These are phyloP conservation scores for Lipophrys pholis DNA, from an alignment of 2,113 vertebrate species.

Conservation along the genomic window DNA sequence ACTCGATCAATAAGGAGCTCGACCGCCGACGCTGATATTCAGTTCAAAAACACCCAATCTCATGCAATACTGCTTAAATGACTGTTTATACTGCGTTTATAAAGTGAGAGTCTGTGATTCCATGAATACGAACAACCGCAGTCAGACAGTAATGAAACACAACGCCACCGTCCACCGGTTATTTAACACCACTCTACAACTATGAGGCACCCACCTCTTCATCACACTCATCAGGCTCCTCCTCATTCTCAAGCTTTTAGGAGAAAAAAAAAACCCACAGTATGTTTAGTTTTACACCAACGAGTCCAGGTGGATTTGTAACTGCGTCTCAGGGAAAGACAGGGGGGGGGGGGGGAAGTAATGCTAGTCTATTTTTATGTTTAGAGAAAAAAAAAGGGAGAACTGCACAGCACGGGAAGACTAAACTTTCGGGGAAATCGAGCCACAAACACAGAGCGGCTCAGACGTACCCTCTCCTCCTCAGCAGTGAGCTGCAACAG, in stretches of 20 bases:
- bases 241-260: conserved; percentile 80
- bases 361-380: background rate
- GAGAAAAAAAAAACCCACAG: conserved; percentile 21
- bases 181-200: too few relatives aligned
- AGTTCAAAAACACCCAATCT: too few relatives aligned
- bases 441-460: background rate
- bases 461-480: conserved; percentile 82
- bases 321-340: background rate
- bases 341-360: background rate
- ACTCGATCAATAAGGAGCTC: too few relatives aligned
- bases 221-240: conserved; percentile 78
- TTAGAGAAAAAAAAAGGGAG: too few relatives aligned
- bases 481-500: conserved; percentile 78
- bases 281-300: background rate
- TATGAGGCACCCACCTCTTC: conserved; percentile 77
- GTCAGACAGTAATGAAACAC: too few relatives aligned
- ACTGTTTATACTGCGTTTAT: too few relatives aligned
- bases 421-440: background rate
- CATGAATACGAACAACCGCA: too few relatives aligned
- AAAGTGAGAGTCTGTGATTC: too few relatives aligned
- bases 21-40: too few relatives aligned
- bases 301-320: background rate
- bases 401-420: too few relatives aligned
- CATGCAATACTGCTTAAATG: too few relatives aligned
- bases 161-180: too few relatives aligned